Evolutionary conservation across 2,113 vertebrate genomes (phyloP).

Genomic region (Sylvia atricapilla): DNA sequence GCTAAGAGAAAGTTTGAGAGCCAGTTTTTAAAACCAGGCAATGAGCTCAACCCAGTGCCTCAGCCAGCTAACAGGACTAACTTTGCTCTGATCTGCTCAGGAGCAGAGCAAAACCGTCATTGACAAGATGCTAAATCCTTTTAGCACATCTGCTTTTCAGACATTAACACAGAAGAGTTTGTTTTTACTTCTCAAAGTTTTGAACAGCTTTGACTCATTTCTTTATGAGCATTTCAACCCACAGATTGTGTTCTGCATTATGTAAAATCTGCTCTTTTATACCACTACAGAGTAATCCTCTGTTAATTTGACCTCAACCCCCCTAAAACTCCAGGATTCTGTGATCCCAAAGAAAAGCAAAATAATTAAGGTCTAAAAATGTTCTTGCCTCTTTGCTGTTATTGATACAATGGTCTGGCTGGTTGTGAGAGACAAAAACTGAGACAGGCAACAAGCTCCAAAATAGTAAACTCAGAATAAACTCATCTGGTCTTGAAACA

Average conservation of each 20-base stretch:
- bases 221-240: neutral
- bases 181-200: neutral
- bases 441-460: neutral
- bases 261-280: neutral
- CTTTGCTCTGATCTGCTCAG: neutral
- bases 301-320: neutral
- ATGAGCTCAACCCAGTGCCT: rapidly evolving
- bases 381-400: neutral
- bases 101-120: neutral
- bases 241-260: neutral
- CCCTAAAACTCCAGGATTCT: neutral
- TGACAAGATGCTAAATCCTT: neutral
- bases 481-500: neutral
- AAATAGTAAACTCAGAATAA: neutral
- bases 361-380: neutral
- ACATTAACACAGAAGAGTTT: neutral
- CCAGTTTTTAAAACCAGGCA: neutral
- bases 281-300: neutral
- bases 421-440: neutral
- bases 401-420: neutral
- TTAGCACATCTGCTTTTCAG: neutral
- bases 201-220: neutral
- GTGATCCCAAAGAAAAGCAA: neutral
- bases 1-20: neutral
- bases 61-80: neutral